Conservation (phyloP, 2,113 vertebrate genomes). For the Thunnus maccoyii region DNA sequence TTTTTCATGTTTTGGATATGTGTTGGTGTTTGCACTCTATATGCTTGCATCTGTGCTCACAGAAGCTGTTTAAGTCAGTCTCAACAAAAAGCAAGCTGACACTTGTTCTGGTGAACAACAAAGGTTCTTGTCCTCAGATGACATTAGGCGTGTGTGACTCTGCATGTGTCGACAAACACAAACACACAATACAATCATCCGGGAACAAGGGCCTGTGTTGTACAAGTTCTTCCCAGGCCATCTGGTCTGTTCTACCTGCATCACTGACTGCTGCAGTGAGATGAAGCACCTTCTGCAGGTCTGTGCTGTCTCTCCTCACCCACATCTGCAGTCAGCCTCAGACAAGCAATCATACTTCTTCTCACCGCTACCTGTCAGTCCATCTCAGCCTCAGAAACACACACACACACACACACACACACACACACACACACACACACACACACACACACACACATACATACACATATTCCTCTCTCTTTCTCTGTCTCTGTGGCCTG, state of each 20-base stretch:
- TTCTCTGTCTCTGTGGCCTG: constrained; percentile 45
- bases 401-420: background rate
- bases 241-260: constrained; percentile 67
- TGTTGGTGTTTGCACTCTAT: background rate
- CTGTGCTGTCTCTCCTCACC: constrained; percentile 42
- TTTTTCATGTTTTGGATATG: constrained; percentile 18
- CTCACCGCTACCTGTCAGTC: constrained; percentile 72
- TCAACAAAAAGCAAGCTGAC: constrained; percentile 20
- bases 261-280: constrained; percentile 50
- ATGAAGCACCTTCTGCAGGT: constrained; percentile 54
- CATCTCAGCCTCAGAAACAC: constrained; percentile 60
- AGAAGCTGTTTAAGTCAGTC: constrained; percentile 14
- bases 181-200: constrained; percentile 60
- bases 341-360: constrained; percentile 65
- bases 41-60: constrained; percentile 11
- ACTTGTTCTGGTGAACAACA: constrained; percentile 34
- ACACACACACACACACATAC: constrained; percentile 6
- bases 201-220: constrained; percentile 49
- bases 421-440: constrained; percentile 8
- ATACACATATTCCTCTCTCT: background rate
- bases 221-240: constrained; percentile 62
- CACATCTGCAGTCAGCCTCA: constrained; percentile 61
- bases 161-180: constrained; percentile 39
- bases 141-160: constrained; percentile 35
- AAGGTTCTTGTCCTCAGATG: constrained; percentile 50